Evolutionary conservation across 64 coral and sea anemone genomes (phyloP).

Genomic region (Montipora capricornis): DNA sequence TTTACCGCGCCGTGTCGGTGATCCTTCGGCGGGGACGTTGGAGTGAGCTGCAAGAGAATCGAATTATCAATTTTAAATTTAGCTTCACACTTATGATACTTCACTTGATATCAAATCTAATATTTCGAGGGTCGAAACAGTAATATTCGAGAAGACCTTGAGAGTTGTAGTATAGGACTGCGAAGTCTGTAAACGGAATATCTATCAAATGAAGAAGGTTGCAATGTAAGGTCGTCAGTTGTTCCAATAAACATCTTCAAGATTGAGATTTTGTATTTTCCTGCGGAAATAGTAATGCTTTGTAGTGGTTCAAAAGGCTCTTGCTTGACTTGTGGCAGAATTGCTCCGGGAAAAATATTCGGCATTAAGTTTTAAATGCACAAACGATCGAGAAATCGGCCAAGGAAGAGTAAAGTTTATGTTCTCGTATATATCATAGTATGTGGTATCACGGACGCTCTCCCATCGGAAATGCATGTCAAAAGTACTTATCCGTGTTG

Average conservation of each 20-base stretch:
- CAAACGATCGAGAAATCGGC: background rate
- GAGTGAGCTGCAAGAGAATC: constrained; percentile 77
- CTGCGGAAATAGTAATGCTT: constrained; percentile 66
- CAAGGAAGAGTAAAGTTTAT: background rate
- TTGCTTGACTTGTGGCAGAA: background rate
- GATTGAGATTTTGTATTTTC: constrained; percentile 72
- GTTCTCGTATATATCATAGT: background rate
- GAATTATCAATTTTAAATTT: constrained; percentile 27
- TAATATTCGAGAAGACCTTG: constrained; percentile 19
- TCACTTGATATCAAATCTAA: constrained; percentile 15
- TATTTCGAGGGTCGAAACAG: constrained; percentile 51
- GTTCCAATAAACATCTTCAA: constrained; percentile 42
- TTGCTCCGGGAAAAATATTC: background rate
- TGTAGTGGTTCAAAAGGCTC: constrained; percentile 1
- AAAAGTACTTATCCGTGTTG: constrained; percentile 56
- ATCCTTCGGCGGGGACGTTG: constrained; percentile 68
- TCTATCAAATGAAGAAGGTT: background rate
- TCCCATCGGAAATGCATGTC: constrained; percentile 47
- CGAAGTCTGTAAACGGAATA: constrained; percentile 32
- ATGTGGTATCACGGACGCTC: constrained; percentile 35
- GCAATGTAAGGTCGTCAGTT: background rate
- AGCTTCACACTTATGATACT: constrained; percentile 9
- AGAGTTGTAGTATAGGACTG: background rate
- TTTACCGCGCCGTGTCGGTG: constrained; percentile 75
- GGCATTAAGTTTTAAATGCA: background rate